phyloP scores from a whole-genome alignment of 1,140 invertebrate species.

The Apocrypta bakeri region DNA sequence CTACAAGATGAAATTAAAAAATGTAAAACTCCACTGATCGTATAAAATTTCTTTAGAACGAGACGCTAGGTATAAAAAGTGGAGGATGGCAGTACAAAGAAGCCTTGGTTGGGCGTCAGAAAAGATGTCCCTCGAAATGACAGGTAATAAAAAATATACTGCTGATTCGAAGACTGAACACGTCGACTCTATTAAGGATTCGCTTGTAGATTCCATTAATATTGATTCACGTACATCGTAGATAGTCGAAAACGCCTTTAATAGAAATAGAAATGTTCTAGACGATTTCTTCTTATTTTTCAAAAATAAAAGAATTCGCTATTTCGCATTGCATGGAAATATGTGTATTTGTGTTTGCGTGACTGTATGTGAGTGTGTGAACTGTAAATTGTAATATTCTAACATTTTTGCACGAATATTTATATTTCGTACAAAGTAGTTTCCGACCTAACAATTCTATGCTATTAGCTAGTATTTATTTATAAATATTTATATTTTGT shows the following conservation, averaged over 20 bases:
- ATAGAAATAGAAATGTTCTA: no score
- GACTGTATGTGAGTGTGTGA: constrained; percentile 8
- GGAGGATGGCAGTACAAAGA: constrained; percentile 94
- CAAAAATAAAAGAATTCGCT: constrained; percentile 28
- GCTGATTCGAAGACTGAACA: constrained; percentile 50
- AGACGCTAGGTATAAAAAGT: constrained; percentile 87
- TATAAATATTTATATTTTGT: constrained; percentile 47
- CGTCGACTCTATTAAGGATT: constrained; percentile 56
- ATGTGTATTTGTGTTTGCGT: no score
- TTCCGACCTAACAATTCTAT: constrained; percentile 11
- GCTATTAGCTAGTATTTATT: constrained; percentile 44
- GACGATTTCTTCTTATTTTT: background rate
- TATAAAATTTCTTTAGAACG: constrained; percentile 79
- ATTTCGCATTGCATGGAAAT: constrained; percentile 4
- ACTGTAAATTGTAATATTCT: constrained; percentile 32
- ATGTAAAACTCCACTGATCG: background rate
- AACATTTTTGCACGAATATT: constrained; percentile 32
- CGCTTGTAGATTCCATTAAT: constrained; percentile 32
- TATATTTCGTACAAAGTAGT: constrained; percentile 37
- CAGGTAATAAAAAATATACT: constrained; percentile 75
- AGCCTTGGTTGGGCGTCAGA: constrained; percentile 89
- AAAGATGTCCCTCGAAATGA: constrained; percentile 83
- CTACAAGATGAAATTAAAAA: background rate
- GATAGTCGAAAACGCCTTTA: constrained; percentile 41
- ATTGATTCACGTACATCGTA: constrained; percentile 42